These are phyloP conservation scores for Pterocles orientalis DNA, from an alignment of 2,113 vertebrate species.

Conservation along the genomic window DNA sequence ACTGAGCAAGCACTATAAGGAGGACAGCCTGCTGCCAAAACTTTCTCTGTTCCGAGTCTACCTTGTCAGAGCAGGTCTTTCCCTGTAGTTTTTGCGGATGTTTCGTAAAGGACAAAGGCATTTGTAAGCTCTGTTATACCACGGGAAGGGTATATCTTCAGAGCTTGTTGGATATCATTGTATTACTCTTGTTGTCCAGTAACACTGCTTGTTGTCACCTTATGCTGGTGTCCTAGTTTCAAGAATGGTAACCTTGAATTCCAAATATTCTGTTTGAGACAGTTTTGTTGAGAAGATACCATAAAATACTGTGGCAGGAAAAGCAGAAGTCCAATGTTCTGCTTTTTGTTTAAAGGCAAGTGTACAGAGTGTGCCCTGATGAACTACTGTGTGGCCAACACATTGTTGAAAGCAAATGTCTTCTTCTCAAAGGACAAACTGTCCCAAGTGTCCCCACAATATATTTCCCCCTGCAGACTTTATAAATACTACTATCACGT, in stretches of 20 bases:
- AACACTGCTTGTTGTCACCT: not conserved
- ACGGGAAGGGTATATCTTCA: not conserved
- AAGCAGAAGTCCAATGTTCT: not conserved
- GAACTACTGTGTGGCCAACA: not conserved
- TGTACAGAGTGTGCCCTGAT: accelerated
- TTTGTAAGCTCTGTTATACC: not conserved
- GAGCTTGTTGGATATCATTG: not conserved
- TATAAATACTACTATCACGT: not conserved
- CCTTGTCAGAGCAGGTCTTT: not conserved
- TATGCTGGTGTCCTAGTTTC: not conserved
- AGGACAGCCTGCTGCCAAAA: not conserved
- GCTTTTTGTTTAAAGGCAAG: not conserved
- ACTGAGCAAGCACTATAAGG: not conserved
- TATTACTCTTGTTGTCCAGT: not conserved
- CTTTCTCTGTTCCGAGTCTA: not conserved
- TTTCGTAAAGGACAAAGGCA: not conserved
- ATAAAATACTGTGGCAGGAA: not conserved
- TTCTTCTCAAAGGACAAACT: not conserved
- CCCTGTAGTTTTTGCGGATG: not conserved
- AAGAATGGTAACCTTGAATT: not conserved
- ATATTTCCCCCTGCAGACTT: not conserved
- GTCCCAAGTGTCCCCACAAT: not conserved
- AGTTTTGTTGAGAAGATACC: not conserved
- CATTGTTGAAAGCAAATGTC: not conserved
- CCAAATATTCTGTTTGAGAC: not conserved